Evolutionary conservation across 2,113 vertebrate genomes (phyloP).

Genomic region (Rhegmatorhina hoffmannsi): DNA sequence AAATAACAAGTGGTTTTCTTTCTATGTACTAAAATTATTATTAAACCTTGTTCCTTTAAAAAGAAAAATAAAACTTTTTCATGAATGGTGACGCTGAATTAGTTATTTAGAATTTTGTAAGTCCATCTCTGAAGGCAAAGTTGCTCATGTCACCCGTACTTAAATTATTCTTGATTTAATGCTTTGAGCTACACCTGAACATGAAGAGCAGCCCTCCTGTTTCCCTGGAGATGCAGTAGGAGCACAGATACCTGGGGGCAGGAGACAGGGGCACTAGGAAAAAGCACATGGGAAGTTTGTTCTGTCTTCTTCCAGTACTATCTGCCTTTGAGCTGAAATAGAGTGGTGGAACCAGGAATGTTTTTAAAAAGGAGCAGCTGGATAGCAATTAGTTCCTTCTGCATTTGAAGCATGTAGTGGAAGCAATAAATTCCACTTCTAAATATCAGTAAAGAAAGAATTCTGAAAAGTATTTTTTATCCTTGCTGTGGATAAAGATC

Average conservation of each 20-base stretch:
- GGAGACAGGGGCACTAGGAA: neutral
- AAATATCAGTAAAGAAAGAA: neutral
- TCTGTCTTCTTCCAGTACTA: neutral
- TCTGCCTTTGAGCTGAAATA: neutral
- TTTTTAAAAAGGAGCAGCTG: neutral
- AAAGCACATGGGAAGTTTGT: neutral
- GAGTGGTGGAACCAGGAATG: neutral
- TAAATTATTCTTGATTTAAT: neutral
- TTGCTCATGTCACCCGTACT: neutral
- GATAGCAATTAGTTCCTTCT: neutral
- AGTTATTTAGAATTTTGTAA: neutral
- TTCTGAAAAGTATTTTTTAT: neutral
- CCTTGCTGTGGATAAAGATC: neutral
- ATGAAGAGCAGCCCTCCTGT: neutral
- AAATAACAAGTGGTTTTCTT: neutral
- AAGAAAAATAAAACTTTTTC: neutral
- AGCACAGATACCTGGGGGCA: neutral
- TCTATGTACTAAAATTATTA: neutral
- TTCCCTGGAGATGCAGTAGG: neutral
- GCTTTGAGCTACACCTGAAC: neutral
- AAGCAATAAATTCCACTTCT: neutral
- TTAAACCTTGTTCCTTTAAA: neutral
- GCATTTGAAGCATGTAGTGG: neutral
- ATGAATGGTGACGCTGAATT: neutral
- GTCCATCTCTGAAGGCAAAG: neutral